Evolutionary conservation across 1,140 invertebrate genomes (phyloP).

Genomic region (Lanistes nyassanus): DNA sequence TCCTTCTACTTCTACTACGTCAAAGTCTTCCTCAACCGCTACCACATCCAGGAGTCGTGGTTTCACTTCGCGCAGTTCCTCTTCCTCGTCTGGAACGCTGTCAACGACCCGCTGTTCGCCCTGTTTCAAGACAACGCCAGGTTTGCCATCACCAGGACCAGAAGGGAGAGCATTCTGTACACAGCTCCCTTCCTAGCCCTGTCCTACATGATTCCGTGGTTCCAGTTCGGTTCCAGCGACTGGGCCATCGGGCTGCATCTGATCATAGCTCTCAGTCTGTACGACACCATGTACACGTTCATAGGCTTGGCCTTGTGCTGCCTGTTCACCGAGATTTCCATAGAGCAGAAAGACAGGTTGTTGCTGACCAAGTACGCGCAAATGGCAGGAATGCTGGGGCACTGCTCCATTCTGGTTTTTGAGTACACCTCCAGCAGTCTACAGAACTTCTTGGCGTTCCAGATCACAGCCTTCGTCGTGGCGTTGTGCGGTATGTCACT

Average conservation of each 20-base stretch:
- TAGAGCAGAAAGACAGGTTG: constrained; percentile 55
- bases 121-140: constrained; percentile 54
- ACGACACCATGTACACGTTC: constrained; percentile 68
- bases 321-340: constrained; percentile 66
- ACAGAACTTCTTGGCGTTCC: constrained; percentile 61
- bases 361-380: constrained; percentile 56
- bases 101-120: constrained; percentile 69
- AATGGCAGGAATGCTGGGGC: constrained; percentile 56
- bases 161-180: constrained; percentile 63
- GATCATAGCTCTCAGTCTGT: constrained; percentile 65
- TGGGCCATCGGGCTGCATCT: constrained; percentile 60
- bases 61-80: constrained; percentile 67
- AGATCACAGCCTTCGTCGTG: constrained; percentile 48
- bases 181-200: constrained; percentile 63
- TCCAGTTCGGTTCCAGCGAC: constrained; percentile 55
- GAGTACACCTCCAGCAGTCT: constrained; percentile 48
- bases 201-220: constrained; percentile 68
- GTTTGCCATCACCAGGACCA: constrained; percentile 57
- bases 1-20: constrained; percentile 62
- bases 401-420: constrained; percentile 42
- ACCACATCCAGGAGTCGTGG: constrained; percentile 65
- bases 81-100: constrained; percentile 68
- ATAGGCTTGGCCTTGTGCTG: constrained; percentile 64
- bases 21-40: constrained; percentile 67
- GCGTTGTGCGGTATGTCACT: constrained; percentile 51